These are phyloP conservation scores for Ichneumoninae sp. DNA, from an alignment of 2,888 invertebrate species.

Conservation along the genomic window DNA sequence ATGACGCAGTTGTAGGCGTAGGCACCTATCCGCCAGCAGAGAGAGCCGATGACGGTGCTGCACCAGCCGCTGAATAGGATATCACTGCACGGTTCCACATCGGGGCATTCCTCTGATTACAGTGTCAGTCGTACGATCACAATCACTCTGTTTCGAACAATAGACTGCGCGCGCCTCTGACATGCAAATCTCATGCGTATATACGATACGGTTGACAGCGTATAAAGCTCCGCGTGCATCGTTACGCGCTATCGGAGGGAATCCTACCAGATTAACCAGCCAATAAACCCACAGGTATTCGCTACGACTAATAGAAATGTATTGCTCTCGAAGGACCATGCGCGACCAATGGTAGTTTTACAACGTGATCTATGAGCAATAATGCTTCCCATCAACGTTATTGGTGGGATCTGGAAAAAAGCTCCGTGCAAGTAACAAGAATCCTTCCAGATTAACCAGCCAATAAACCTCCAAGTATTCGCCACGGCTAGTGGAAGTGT, in stretches of 20 bases:
- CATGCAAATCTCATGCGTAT: slow-evolving; percentile 49
- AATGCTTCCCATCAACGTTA: not conserved
- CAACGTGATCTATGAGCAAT: not conserved
- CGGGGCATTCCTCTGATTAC: slow-evolving; percentile 58
- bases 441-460: slow-evolving; percentile 1
- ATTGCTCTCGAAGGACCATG: not conserved
- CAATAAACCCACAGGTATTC: slow-evolving; percentile 3
- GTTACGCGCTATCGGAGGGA: slow-evolving; percentile 1
- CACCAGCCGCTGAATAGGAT: slow-evolving; percentile 46
- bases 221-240: not conserved
- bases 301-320: slow-evolving; percentile 3
- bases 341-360: not conserved
- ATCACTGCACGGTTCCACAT: slow-evolving; percentile 44
- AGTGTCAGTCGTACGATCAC: slow-evolving; percentile 56
- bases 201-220: not conserved
- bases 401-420: not conserved
- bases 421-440: not conserved
- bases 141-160: slow-evolving; percentile 60
- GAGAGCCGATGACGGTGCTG: slow-evolving; percentile 16
- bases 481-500: not conserved
- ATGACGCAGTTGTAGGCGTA: slow-evolving; percentile 20
- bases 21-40: slow-evolving; percentile 1
- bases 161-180: slow-evolving; percentile 47
- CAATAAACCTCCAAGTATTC: slow-evolving; percentile 5
- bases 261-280: slow-evolving; percentile 12